Evolutionary conservation across 2,113 vertebrate genomes (phyloP), one percentile per base, ranked within the genome.

Genomic region (Marmota flaviventris): DNA sequence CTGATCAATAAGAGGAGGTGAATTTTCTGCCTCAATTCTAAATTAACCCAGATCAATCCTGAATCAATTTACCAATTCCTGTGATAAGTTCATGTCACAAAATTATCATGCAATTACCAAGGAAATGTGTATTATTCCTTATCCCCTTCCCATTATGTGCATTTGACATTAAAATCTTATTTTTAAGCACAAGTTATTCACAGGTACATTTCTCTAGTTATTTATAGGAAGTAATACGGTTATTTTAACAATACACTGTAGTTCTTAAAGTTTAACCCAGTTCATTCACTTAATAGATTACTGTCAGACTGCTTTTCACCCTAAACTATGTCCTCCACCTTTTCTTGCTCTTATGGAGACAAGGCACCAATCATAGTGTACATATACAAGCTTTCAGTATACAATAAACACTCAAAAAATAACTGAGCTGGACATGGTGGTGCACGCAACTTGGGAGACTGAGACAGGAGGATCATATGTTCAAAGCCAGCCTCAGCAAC

Each of bases 181-280:
- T 85, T 96, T 91, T 96, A 34, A 87, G 32, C 94, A 27, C 45
- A 90, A 79, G 20, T 85, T 58, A 85, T 45, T 75, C 70, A 96
- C 37, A 85, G 37, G 72, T 79, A 67, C 34, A 79, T 85, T 86
- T 85, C 48, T 95, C 63, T 88, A 78, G n/a, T 91, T 93, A 75
- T 65, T 70, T 93, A 4, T 82, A 72, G 92, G n/a, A 89, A 76
- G 85, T 39, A 96, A 16, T 81, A 89, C 6, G 63, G 25, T 67
- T 89, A 83, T 69, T 17, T 7, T 51, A 87, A 94, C 29, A 92
- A 61, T 13, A 89, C 8, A 65, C 29, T 69, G 32, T 29, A 48
- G 29, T 75, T 94, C 48, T 58, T 85, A 87, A 76, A 83, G 16
- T 65, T n/a, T 83, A 93, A 73, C 5, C 82, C 63, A 56, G 61